Base-by-base conservation (phyloP, 2,113 vertebrate genomes). In the Platysternon megacephalum region DNA sequence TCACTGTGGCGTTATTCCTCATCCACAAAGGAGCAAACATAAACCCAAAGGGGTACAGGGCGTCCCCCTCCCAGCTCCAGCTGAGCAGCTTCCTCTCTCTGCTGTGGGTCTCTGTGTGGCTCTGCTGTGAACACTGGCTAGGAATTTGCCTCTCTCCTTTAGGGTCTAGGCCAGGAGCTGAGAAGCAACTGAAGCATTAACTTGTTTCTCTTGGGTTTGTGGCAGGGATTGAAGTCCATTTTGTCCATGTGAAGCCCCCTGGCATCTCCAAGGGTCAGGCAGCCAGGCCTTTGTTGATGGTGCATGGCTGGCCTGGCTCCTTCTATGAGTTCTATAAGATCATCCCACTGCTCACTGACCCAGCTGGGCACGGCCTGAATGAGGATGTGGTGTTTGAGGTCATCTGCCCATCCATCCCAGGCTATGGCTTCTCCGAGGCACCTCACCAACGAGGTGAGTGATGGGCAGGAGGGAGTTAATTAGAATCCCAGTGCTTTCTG, bases 311-410 rank as follows among this genome's bases (percentile, higher is more conserved):
- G 99, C 99, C 99, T 0, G 99, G 99, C n/a, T 99, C 99, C 86
- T 99, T 99, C 94, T 99, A 97, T 0, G 99, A 99, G 97, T 99
- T 99, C 98, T 99, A 99, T 97, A 98, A 97, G 96, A 99, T 99
- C 86, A 95, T 99, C 6, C 99, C 99, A 26, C 93, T 99, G 80
- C 98, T 99, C 90, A 99, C 98, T 0, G 97, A 99, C 51, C 98
- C 97, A 3, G 93, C 95, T 2, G 35, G 11, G 6, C 93, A 95
- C 0, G 52, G 95, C 22, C 82, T 97, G 72, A 93, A 58, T 1
- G 93, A 95, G 29, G 95, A 98, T 1, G 11, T 99, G 53, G 98
- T 94, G 4, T 99, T 99, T 98, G 99, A 99, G 95, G 97, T 99
- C 94, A 98, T 99, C 96, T 99, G 99, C 85, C 99, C 99, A 8